These are phyloP conservation scores for Microplitis deprimator DNA, from an alignment of 2,888 invertebrate genomes.

Conservation along the genomic window DNA sequence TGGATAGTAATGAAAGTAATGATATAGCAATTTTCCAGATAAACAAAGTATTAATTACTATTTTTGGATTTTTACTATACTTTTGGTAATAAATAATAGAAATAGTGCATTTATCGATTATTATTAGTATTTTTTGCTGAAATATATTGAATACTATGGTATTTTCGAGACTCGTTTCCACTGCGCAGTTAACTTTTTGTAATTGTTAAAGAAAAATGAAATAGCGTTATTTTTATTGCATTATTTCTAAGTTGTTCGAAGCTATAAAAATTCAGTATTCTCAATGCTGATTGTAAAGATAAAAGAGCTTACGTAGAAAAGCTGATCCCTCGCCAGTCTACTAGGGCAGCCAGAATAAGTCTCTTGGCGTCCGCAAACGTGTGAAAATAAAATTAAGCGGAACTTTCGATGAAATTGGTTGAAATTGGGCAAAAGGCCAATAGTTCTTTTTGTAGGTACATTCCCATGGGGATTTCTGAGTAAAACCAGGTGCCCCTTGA, in stretches of 20 bases:
- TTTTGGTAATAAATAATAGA: too few relatives aligned
- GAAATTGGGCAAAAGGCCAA: conserved; percentile 73
- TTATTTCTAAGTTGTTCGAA: conserved; percentile 30
- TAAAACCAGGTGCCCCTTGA: conserved; percentile 35
- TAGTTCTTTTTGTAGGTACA: conserved; percentile 38
- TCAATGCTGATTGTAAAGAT: conserved; percentile 63
- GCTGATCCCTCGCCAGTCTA: conserved; percentile 37
- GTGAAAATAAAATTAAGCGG: conserved; percentile 75
- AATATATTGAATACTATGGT: too few relatives aligned
- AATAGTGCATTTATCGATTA: too few relatives aligned
- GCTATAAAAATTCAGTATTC: conserved; percentile 44
- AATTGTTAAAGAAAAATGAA: too few relatives aligned
- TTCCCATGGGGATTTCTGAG: conserved; percentile 35
- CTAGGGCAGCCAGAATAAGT: conserved; percentile 28
- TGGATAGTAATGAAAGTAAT: too few relatives aligned
- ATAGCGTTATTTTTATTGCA: conserved; percentile 36
- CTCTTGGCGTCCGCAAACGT: conserved; percentile 64
- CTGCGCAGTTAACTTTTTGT: too few relatives aligned
- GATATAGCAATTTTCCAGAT: too few relatives aligned
- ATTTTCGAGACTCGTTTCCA: too few relatives aligned
- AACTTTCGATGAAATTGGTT: conserved; percentile 77
- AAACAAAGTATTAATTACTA: too few relatives aligned
- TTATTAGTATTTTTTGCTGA: too few relatives aligned
- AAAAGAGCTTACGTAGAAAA: conserved; percentile 26
- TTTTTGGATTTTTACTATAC: too few relatives aligned